Conservation (phyloP, 2,888 invertebrate species). For the Pseudanteris insignis region DNA sequence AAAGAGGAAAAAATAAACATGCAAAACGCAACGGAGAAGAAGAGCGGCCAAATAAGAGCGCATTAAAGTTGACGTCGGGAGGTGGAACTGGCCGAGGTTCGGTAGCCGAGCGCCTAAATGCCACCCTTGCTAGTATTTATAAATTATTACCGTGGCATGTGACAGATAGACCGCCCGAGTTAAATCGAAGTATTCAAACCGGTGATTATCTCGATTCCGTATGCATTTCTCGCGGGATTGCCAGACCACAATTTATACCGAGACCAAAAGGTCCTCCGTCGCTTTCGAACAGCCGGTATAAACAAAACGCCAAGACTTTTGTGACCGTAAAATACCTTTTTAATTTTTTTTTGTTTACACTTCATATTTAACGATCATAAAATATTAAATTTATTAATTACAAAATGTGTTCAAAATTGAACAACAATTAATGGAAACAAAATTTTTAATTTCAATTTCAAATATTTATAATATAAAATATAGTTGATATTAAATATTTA, state of each 20-base stretch:
- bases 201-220: conserved; percentile 53
- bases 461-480: too few species aligned
- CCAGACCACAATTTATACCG: conserved; percentile 32
- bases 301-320: conserved; percentile 11
- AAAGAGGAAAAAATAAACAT: neutral
- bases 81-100: conserved; percentile 47
- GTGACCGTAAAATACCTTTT: neutral
- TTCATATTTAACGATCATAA: too few species aligned
- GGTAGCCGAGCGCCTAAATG: conserved; percentile 52
- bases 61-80: conserved; percentile 34
- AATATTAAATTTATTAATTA: too few species aligned
- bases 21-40: conserved; percentile 2
- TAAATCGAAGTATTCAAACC: conserved; percentile 52
- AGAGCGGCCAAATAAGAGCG: conserved; percentile 33
- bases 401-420: too few species aligned
- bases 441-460: too few species aligned
- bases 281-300: conserved; percentile 1
- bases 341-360: neutral
- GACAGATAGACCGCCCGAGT: conserved; percentile 53
- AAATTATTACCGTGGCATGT: conserved; percentile 55
- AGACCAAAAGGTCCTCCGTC: conserved; percentile 16
- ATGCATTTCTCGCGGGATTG: conserved; percentile 33
- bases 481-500: too few species aligned
- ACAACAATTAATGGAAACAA: too few species aligned
- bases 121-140: conserved; percentile 53